Evolutionary conservation across 2,113 vertebrate genomes (phyloP), one percentile per base, ranked within the genome.

Genomic region (Triplophysa dalaica): DNA sequence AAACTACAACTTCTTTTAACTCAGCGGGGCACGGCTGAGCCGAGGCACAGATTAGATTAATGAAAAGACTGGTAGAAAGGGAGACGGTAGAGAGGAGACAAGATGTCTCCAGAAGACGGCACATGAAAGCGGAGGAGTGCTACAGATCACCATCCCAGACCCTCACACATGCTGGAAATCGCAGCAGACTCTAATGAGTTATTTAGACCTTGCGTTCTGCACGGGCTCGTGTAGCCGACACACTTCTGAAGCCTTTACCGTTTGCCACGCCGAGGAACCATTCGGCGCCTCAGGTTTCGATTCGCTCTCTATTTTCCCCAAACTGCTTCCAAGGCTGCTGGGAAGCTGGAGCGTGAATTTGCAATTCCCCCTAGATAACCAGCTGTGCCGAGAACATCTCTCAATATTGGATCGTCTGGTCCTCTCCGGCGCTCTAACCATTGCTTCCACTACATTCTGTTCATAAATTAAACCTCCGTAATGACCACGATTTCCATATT

Each of bases 401-500:
- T 89, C 81, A 89, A 90, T 88, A 90, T 85, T 88, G 62, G 56
- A 73, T 80, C 73, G 58, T 76, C 73, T 62, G 80, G 85, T 77
- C 81, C 83, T 79, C 80, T 89, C 60, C 81, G 56, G 82, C 79
- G 78, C 64, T 78, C 54, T 83, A 82, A 58, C 54, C 54, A 9
- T 82, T 56, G 91, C 87, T 87, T 78, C 72, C 56, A 43, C 21
- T 54, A 33, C 22, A 48, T 41, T 74, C 62, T 65, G 85, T 89
- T 88, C 92, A 91, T 89, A 91, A 91, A 92, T 87, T 89, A 93
- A 86, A 87, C 83, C 90, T 78, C 84, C 88, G 70, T 93, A 93
- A 94, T 91, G 89, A 88, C 89, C 84, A 79, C 82, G 86, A 94
- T 93, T 94, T 93, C 89, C 92, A 91, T 92, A 92, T 89, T 90